Conservation (phyloP, 2,888 invertebrate genomes). For the Argyra leucocephala region DNA sequence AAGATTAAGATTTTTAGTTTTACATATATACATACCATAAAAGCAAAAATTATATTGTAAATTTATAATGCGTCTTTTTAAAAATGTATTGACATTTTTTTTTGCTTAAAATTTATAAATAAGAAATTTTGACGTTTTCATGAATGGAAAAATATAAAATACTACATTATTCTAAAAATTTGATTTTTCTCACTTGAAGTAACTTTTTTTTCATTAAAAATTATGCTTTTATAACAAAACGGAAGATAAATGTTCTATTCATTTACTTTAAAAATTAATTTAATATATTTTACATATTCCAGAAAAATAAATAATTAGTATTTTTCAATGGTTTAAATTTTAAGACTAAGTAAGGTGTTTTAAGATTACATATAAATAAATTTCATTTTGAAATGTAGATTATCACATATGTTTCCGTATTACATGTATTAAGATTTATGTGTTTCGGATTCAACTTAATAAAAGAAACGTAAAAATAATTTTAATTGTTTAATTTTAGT, state of each 20-base stretch:
- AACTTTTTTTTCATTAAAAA: neutral
- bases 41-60: neutral
- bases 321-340: neutral
- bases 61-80: neutral
- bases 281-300: neutral
- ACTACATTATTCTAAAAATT: neutral
- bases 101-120: neutral
- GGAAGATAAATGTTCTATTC: neutral
- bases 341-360: neutral
- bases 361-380: neutral
- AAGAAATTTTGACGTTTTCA: neutral
- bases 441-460: neutral
- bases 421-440: neutral
- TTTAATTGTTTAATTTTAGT: too few species aligned
- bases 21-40: neutral
- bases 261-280: neutral
- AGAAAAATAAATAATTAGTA: neutral
- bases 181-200: neutral
- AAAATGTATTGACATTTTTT: neutral
- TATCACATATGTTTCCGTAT: neutral
- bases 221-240: neutral
- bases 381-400: neutral
- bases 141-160: neutral
- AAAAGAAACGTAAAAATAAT: neutral
- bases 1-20: constrained; percentile 36